Conservation (phyloP, 1,140 invertebrate species). For the Periplaneta americana region DNA sequence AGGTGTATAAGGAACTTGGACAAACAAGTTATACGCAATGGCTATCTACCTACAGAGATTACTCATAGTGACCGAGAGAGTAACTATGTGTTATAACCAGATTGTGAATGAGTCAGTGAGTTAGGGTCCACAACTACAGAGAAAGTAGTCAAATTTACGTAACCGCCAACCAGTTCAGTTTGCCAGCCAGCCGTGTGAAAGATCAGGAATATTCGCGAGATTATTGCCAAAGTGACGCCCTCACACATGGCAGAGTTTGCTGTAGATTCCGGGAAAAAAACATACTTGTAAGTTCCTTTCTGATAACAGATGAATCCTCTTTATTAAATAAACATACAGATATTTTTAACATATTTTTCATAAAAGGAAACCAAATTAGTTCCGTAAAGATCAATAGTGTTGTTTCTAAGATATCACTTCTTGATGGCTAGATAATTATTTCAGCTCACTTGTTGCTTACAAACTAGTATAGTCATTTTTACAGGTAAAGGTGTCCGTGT, state of each 20-base stretch:
- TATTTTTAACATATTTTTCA: too few relatives aligned
- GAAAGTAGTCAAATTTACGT: not conserved
- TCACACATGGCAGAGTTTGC: not conserved
- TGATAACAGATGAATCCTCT: too few relatives aligned
- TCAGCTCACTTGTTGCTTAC: too few relatives aligned
- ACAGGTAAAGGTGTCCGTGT: too few relatives aligned
- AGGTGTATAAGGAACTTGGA: not conserved
- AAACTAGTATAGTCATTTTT: too few relatives aligned
- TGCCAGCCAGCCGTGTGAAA: not conserved
- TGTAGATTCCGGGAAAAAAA: not conserved
- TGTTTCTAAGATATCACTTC: too few relatives aligned
- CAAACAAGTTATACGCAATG: not conserved
- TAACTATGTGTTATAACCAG: not conserved
- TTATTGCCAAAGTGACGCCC: not conserved
- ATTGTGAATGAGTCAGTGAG: not conserved
- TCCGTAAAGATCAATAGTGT: too few relatives aligned
- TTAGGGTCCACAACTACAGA: not conserved
- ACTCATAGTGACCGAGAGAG: not conserved
- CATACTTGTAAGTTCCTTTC: too few relatives aligned
- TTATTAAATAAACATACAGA: too few relatives aligned
- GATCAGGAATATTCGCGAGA: not conserved
- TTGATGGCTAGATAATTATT: too few relatives aligned
- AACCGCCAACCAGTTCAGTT: not conserved
- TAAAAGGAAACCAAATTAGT: too few relatives aligned
- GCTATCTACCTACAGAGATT: too few relatives aligned